Evolutionary conservation across 2,797 vertebrate genomes (phyloP).

Genomic region (Philypnodon macrostomus): DNA sequence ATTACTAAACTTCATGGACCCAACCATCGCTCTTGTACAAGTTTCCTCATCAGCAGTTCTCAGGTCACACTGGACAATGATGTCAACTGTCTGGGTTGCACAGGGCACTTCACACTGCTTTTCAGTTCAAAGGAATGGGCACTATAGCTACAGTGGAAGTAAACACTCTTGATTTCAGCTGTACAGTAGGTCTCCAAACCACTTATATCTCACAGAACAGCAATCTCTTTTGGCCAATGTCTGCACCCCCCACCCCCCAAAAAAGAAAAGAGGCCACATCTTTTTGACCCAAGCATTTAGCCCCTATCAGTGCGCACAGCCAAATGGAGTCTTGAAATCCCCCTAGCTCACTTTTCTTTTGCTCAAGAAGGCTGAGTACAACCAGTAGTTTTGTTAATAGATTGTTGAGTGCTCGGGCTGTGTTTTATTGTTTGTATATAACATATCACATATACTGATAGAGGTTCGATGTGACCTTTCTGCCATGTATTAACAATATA

Average conservation of each 20-base stretch:
- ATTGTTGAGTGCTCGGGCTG: not conserved
- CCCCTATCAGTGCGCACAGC: conserved; percentile 1
- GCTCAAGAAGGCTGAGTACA: conserved; percentile 3
- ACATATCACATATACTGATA: not conserved
- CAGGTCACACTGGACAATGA: no score
- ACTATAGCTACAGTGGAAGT: not conserved
- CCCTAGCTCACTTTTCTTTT: no score
- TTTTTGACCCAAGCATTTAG: conserved; percentile 7
- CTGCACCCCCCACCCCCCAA: no score
- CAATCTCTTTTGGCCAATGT: conserved; percentile 1
- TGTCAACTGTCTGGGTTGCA: no score
- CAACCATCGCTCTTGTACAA: no score
- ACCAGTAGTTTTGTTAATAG: not conserved
- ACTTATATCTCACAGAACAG: conserved; percentile 1
- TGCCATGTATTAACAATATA: not conserved
- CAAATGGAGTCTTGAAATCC: conserved; percentile 1
- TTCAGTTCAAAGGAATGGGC: not conserved
- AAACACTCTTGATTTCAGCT: conserved; percentile 8
- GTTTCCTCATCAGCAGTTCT: no score
- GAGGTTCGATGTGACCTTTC: not conserved
- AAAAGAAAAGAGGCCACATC: conserved; percentile 1
- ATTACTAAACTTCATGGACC: no score
- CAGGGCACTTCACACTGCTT: not conserved
- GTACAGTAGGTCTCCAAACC: conserved; percentile 3
- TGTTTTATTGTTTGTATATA: not conserved